These are phyloP conservation scores for Plutella xylostella DNA, from an alignment of 2,888 invertebrate species.

Conservation along the genomic window DNA sequence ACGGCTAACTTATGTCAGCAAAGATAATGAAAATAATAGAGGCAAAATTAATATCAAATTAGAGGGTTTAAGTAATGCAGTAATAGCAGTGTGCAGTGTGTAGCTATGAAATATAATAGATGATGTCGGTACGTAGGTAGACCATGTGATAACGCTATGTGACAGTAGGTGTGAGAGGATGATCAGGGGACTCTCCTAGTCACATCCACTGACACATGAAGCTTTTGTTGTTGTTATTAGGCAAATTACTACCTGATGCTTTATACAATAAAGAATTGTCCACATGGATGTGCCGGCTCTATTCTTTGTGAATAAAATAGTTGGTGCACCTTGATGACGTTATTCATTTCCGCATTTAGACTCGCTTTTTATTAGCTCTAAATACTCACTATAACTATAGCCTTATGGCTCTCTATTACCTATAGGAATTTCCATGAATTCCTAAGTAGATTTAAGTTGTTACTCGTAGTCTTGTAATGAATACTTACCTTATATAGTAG, in stretches of 20 bases:
- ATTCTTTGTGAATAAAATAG: no score
- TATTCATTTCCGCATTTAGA: neutral
- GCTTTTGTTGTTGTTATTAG: slow-evolving; percentile 11
- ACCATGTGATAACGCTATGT: slow-evolving; percentile 7
- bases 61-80: slow-evolving; percentile 60
- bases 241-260: slow-evolving; percentile 9
- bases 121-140: slow-evolving; percentile 36
- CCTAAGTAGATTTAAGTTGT: no score
- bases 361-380: no score
- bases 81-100: slow-evolving; percentile 34
- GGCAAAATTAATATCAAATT: slow-evolving; percentile 63
- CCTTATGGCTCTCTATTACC: no score
- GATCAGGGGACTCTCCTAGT: slow-evolving; percentile 21
- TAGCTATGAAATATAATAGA: slow-evolving; percentile 29
- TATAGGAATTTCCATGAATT: no score
- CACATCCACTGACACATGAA: slow-evolving; percentile 1
- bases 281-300: neutral
- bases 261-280: slow-evolving; percentile 9
- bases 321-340: slow-evolving; percentile 1
- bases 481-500: no score
- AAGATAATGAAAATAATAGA: slow-evolving; percentile 65
- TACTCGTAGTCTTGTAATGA: no score
- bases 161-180: neutral
- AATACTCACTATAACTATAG: no score
- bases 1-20: slow-evolving; percentile 46